Conservation (phyloP, 1,140 invertebrate species). For the Theocolax elegans region DNA sequence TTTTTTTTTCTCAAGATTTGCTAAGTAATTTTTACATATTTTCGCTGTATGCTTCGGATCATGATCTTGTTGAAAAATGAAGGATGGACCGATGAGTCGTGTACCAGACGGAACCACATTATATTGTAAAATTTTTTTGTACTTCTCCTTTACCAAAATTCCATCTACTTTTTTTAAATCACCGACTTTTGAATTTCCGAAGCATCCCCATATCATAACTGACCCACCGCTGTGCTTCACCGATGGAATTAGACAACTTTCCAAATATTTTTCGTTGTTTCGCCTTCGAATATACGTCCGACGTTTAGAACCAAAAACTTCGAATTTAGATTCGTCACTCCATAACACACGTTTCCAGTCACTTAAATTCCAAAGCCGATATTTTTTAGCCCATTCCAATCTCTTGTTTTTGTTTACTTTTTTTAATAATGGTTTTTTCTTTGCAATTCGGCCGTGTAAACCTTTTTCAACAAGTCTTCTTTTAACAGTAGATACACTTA, state of each 20-base stretch:
- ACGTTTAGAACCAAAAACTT: not conserved
- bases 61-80: constrained; percentile 53
- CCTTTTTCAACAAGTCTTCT: not conserved
- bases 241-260: too few species aligned
- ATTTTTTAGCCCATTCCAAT: not conserved
- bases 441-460: not conserved
- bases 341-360: not conserved
- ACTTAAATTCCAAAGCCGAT: not conserved
- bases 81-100: constrained; percentile 7
- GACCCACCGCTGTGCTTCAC: constrained; percentile 46
- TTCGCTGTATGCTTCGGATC: constrained; percentile 53
- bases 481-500: not conserved
- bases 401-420: too few species aligned
- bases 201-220: constrained; percentile 48
- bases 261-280: constrained; percentile 32
- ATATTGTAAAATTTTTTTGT: too few species aligned
- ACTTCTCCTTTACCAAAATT: too few species aligned
- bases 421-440: too few species aligned
- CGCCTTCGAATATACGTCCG: not conserved
- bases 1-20: constrained; percentile 19
- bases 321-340: not conserved
- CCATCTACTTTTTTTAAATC: constrained; percentile 47
- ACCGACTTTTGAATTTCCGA: constrained; percentile 43
- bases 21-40: constrained; percentile 35
- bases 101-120: constrained; percentile 32